Base-by-base conservation (phyloP, 2,888 invertebrate genomes). In the Agriopis leucophaearia region DNA sequence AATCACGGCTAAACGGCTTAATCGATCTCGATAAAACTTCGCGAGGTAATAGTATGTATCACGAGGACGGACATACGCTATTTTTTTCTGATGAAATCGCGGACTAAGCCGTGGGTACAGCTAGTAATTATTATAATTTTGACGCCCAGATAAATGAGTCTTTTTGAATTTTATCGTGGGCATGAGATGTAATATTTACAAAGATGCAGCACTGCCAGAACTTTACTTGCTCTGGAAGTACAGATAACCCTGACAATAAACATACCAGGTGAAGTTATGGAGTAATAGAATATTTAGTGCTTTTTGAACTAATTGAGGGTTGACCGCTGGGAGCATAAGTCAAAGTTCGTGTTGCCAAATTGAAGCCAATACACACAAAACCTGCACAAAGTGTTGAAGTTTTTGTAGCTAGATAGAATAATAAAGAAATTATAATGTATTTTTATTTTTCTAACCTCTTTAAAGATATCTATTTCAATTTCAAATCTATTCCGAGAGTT, bases 191-290 rank as follows among this genome's bases (percentile, higher is more conserved):
- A 36, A 36, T 8, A 42, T 38, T 52, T 12, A 9, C 27, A 45
- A 35, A 60, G 7, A 15, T 51, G n/a, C n/a, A 27, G 4, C 13
- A 59, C 67, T 67, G 58, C 8, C 7, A 51, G 8, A 5, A 38
- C 12, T 40, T n/a, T 60, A 44, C 10, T 55, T 57, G 27, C 13
- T 9, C 18, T 47, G 63, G 47, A 70, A 51, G 59, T 57, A 47
- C 62, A 70, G 66, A 70, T 70, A 70, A 62, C 70, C 70, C 57
- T 58, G 50, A 60, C 63, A 70, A 70, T 70, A 70, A 66, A 70
- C 66, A 70, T 66, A 70, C 66, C 64, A 66, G 66, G 70, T 70
- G 42, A 64, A 66, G 60, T 69, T 69, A 66, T 61, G 66, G 63
- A 64, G 56, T 63, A 56, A 62, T 66, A 64, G 48, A 70, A 61